Conservation (phyloP, 2,888 invertebrate genomes). For the Scaeva pyrastri region DNA sequence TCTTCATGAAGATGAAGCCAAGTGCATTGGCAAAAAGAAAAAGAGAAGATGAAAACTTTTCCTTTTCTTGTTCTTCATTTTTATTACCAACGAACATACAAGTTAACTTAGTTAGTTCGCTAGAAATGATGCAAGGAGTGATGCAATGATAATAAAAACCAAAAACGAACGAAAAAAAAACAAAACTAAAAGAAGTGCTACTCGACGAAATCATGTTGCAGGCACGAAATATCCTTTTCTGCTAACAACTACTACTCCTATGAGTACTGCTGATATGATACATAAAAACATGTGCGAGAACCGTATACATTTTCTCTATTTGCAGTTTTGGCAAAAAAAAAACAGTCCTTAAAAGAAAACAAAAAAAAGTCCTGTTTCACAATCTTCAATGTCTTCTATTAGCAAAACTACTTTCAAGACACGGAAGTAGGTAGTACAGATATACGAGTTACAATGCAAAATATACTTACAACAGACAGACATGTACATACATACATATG, state of each 20-base stretch:
- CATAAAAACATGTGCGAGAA: conserved; percentile 7
- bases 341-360: conserved; percentile 46
- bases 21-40: not conserved
- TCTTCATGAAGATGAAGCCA: conserved; percentile 41
- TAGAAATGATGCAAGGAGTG: conserved; percentile 68
- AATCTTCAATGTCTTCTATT: conserved; percentile 65
- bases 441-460: conserved; percentile 17
- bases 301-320: not conserved
- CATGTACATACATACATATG: not conserved
- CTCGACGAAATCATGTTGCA: conserved; percentile 62
- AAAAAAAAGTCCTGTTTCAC: conserved; percentile 41
- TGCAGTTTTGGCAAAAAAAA: conserved; percentile 23
- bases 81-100: conserved; percentile 57
- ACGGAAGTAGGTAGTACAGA: conserved; percentile 35
- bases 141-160: conserved; percentile 72
- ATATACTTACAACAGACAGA: not conserved
- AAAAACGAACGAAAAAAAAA: conserved; percentile 8
- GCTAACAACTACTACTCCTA: not conserved
- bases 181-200: conserved; percentile 56
- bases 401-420: conserved; percentile 73
- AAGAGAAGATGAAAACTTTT: conserved; percentile 29
- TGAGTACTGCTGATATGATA: not conserved
- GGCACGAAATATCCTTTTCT: conserved; percentile 65
- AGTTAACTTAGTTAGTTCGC: conserved; percentile 55
- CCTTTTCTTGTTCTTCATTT: conserved; percentile 34